These are phyloP conservation scores for Caenorhabditis tropicalis DNA, from an alignment of 1,140 invertebrate genomes.

Conservation along the genomic window DNA sequence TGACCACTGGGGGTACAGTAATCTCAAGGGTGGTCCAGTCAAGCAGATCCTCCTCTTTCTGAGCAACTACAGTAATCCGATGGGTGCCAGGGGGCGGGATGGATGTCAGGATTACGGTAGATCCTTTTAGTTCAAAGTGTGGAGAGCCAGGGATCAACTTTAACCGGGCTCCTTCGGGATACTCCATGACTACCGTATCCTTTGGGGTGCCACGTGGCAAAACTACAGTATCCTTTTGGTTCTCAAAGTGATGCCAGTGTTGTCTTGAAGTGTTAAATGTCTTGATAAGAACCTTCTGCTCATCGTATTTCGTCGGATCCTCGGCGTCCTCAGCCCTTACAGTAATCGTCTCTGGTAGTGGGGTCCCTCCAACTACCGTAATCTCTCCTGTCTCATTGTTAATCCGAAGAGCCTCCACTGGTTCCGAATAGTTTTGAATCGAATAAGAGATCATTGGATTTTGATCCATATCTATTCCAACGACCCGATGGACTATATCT, in stretches of 20 bases:
- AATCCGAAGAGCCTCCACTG: neutral
- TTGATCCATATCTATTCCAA: neutral
- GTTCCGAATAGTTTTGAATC: neutral
- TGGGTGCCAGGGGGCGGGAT: neutral
- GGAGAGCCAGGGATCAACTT: neutral
- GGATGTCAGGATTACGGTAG: neutral
- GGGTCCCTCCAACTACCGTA: neutral
- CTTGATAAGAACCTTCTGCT: neutral
- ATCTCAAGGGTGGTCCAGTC: conserved; percentile 16
- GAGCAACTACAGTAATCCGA: neutral
- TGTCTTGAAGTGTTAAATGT: neutral
- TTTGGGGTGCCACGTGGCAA: neutral
- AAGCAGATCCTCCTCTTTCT: neutral
- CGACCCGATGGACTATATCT: conserved; percentile 5
- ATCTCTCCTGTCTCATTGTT: neutral
- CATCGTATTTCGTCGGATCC: neutral
- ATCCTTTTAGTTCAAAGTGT: neutral
- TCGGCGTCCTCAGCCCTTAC: neutral
- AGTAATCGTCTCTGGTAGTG: neutral
- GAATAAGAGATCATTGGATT: neutral
- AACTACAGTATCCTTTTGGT: neutral
- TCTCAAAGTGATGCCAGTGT: neutral
- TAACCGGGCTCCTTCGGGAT: neutral
- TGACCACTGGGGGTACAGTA: neutral
- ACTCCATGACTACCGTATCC: neutral